Evolutionary conservation across 2,888 invertebrate species (phyloP).

Genomic region (Fragum whitleyi): DNA sequence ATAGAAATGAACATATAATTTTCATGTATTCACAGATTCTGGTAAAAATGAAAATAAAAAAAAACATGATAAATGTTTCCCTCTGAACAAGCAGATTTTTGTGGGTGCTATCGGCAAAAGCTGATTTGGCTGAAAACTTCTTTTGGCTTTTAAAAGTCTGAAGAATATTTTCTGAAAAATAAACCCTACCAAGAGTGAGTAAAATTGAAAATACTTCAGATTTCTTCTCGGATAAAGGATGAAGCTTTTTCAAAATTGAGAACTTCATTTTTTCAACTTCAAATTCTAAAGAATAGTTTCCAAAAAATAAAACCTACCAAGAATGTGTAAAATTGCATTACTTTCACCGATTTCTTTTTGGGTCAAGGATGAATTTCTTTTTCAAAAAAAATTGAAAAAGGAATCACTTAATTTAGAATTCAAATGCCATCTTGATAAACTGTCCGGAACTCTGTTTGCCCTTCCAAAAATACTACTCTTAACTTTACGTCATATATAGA

Average conservation of each 20-base stretch:
- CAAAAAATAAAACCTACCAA: not conserved
- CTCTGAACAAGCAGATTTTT: not conserved
- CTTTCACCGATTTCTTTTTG: too few species aligned
- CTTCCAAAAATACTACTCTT: not conserved
- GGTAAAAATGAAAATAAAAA: not conserved
- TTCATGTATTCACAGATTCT: not conserved
- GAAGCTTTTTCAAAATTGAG: too few species aligned
- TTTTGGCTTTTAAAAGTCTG: not conserved
- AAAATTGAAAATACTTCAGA: too few species aligned
- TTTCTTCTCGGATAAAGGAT: too few species aligned
- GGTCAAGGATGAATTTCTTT: too few species aligned
- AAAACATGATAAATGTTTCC: not conserved
- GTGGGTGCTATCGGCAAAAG: not conserved
- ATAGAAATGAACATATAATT: not conserved
- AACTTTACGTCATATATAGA: not conserved
- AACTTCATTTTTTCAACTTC: too few species aligned
- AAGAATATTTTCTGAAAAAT: not conserved
- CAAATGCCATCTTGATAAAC: not conserved
- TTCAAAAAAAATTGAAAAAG: not conserved
- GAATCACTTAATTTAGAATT: not conserved
- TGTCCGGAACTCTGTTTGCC: not conserved
- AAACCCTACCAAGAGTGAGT: not conserved
- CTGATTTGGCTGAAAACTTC: not conserved
- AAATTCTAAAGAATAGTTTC: too few species aligned
- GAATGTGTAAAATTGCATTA: too few species aligned